These are phyloP conservation scores for Hedya salicella DNA, from an alignment of 2,888 invertebrate species.

Conservation along the genomic window DNA sequence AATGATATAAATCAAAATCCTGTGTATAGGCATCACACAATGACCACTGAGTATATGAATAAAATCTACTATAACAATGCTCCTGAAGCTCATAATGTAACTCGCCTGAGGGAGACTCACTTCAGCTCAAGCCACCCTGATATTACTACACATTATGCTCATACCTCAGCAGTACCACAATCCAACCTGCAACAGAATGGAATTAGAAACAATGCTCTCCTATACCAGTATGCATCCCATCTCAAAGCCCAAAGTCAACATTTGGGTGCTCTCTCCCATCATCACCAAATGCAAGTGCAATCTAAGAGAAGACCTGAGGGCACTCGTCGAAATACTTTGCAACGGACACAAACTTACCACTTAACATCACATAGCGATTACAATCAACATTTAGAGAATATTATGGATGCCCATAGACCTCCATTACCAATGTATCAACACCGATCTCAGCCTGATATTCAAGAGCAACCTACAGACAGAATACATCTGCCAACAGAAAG, in stretches of 20 bases:
- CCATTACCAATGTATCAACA: slow-evolving; percentile 70
- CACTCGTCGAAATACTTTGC: slow-evolving; percentile 73
- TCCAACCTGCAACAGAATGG: slow-evolving; percentile 63
- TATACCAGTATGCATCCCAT: slow-evolving; percentile 82
- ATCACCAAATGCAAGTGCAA: slow-evolving; percentile 69
- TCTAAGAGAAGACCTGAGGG: slow-evolving; percentile 71
- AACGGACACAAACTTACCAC: slow-evolving; percentile 81
- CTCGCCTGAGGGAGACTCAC: slow-evolving; percentile 76
- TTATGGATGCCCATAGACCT: slow-evolving; percentile 67
- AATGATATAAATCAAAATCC: slow-evolving; percentile 65
- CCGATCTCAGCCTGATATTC: slow-evolving; percentile 76
- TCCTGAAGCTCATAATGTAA: slow-evolving; percentile 73
- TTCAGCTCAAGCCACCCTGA: slow-evolving; percentile 83
- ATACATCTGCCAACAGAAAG: slow-evolving; percentile 68
- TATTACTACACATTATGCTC: slow-evolving; percentile 74
- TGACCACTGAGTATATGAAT: slow-evolving; percentile 78
- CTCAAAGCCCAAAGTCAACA: slow-evolving; percentile 80
- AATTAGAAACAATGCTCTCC: slow-evolving; percentile 71
- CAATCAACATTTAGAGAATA: slow-evolving; percentile 76
- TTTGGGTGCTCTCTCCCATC: slow-evolving; percentile 70
- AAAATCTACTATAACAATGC: slow-evolving; percentile 74
- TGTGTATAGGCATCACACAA: slow-evolving; percentile 74
- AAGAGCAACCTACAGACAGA: slow-evolving; percentile 64
- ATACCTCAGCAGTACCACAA: slow-evolving; percentile 63
- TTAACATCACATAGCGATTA: slow-evolving; percentile 81